Evolutionary conservation across 2,797 vertebrate species (phyloP).

Genomic region (Leucoraja ocellata): DNA sequence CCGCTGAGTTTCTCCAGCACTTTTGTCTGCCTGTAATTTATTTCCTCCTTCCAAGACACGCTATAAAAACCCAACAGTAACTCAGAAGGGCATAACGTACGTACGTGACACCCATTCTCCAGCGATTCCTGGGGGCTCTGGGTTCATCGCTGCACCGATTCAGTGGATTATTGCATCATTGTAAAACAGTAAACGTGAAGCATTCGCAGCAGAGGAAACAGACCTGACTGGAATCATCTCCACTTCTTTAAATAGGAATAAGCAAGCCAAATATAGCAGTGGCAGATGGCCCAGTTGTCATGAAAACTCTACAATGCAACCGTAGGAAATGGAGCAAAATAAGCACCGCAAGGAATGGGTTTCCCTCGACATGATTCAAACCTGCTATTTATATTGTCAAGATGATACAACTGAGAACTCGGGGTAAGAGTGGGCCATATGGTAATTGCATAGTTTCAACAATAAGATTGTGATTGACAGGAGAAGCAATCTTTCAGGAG

Average conservation of each 20-base stretch:
- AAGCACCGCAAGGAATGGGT: neutral
- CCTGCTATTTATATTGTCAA: neutral
- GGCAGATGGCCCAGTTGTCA: neutral
- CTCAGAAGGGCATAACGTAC: too few species aligned
- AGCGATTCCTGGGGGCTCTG: neutral
- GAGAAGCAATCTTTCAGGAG: neutral
- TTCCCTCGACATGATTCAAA: neutral
- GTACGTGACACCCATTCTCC: neutral
- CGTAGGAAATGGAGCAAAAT: neutral
- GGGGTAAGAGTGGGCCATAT: neutral
- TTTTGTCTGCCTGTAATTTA: too few species aligned
- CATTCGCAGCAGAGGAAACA: neutral
- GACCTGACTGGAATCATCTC: neutral
- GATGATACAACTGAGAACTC: neutral
- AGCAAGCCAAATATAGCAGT: neutral
- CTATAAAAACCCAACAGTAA: neutral
- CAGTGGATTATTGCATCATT: neutral
- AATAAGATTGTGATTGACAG: neutral
- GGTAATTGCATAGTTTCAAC: neutral
- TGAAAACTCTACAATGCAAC: neutral
- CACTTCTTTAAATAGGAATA: neutral
- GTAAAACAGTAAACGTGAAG: slow-evolving; percentile 18
- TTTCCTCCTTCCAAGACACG: too few species aligned
- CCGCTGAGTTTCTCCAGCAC: too few species aligned
- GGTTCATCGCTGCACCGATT: neutral